These are phyloP conservation scores for Spea bombifrons DNA, from an alignment of 2,113 vertebrate species.

Conservation along the genomic window DNA sequence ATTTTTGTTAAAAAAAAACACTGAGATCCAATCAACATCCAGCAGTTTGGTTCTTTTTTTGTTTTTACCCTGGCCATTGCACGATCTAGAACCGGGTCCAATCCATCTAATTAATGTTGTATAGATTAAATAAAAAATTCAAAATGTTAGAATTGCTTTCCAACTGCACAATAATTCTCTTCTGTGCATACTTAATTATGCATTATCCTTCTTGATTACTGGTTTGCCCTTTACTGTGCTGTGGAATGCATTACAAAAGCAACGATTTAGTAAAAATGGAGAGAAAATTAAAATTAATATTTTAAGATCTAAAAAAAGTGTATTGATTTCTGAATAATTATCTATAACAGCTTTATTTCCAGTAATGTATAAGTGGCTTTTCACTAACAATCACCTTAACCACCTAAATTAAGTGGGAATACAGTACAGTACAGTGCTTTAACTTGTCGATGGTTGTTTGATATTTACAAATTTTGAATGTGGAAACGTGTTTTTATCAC, in stretches of 20 bases:
- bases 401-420: no score
- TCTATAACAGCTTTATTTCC: slow-evolving; percentile 16
- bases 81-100: no score
- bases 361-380: slow-evolving; percentile 25
- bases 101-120: slow-evolving; percentile 4
- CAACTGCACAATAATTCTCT: background rate
- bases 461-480: no score
- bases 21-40: no score
- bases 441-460: no score
- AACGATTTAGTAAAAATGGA: background rate
- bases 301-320: slow-evolving; percentile 13
- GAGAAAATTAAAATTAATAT: slow-evolving; percentile 21
- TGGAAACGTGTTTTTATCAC: no score
- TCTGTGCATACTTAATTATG: slow-evolving; percentile 18
- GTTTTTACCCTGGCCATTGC: no score
- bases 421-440: no score
- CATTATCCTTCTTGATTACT: background rate
- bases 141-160: background rate
- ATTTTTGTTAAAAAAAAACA: no score
- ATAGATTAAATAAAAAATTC: slow-evolving; percentile 1
- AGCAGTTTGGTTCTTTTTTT: no score
- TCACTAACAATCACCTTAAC: slow-evolving; percentile 10
- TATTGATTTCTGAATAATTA: slow-evolving; percentile 30
- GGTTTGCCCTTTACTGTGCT: background rate
- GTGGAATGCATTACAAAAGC: background rate